Evolutionary conservation across 2,888 invertebrate genomes (phyloP).

Genomic region (Crossocerus cetratus): DNA sequence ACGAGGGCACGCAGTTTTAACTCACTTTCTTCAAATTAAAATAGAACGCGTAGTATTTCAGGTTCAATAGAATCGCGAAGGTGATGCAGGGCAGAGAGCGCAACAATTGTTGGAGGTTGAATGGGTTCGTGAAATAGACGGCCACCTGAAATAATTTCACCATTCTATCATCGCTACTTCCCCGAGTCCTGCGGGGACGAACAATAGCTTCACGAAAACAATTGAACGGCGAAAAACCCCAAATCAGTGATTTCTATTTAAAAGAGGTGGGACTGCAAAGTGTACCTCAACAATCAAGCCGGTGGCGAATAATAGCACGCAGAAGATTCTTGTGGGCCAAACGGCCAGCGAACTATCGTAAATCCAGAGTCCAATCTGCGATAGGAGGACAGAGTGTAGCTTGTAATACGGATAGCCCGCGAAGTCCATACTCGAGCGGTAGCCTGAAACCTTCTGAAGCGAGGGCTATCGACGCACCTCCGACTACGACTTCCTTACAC

Average conservation of each 20-base stretch:
- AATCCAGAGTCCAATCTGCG: slow-evolving; percentile 5
- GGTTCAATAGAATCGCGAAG: accelerated
- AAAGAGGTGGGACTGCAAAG: not conserved
- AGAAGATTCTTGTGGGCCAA: not conserved
- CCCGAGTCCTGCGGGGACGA: no score
- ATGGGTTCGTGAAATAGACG: not conserved
- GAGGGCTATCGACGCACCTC: not conserved
- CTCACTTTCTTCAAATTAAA: slow-evolving; percentile 3
- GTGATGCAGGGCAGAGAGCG: not conserved
- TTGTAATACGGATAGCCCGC: not conserved
- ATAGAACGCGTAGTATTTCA: not conserved
- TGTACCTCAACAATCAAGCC: not conserved
- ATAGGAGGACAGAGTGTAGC: slow-evolving; percentile 2
- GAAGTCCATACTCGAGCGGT: not conserved
- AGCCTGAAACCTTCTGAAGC: not conserved
- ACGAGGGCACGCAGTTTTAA: not conserved
- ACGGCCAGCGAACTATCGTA: not conserved
- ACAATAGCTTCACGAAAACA: no score
- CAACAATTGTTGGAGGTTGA: not conserved
- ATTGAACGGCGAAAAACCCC: no score
- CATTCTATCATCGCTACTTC: not conserved
- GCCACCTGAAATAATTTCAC: slow-evolving; percentile 1
- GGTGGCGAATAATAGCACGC: not conserved
- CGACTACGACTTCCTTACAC: not conserved
- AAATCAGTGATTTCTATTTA: no score